Evolutionary conservation across 2,113 vertebrate species (phyloP).

Genomic region (Callocephalon fimbriatum): DNA sequence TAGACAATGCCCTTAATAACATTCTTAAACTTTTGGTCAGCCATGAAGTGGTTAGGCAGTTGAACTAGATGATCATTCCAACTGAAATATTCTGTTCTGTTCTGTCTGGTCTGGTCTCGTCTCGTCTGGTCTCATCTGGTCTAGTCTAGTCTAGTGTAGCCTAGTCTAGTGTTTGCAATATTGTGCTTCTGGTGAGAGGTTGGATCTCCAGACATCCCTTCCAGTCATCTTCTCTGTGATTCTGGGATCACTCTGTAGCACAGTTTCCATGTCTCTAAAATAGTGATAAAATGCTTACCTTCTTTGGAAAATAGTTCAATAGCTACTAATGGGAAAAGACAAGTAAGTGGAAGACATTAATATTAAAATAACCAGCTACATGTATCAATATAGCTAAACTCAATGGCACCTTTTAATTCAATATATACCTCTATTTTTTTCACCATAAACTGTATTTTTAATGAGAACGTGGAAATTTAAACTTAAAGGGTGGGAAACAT

Average conservation of each 20-base stretch:
- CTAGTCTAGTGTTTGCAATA: not conserved
- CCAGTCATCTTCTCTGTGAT: not conserved
- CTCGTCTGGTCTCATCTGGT: not conserved
- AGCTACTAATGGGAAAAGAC: not conserved
- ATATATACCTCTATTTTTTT: rapidly evolving
- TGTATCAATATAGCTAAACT: not conserved
- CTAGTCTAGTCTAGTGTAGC: too few species aligned
- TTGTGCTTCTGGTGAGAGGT: not conserved
- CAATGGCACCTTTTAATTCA: not conserved
- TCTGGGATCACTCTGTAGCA: not conserved
- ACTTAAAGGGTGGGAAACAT: rapidly evolving
- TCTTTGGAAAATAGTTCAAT: not conserved
- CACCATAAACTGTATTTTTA: not conserved
- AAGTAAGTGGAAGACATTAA: not conserved
- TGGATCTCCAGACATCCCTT: not conserved
- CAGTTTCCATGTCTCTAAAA: not conserved
- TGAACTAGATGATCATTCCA: not conserved
- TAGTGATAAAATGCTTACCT: not conserved
- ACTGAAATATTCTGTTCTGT: not conserved
- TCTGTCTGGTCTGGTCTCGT: not conserved
- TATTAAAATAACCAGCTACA: not conserved
- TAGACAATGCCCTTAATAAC: not conserved
- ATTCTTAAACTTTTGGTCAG: not conserved
- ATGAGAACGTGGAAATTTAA: not conserved
- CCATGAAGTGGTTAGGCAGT: not conserved